phyloP scores from a whole-genome alignment of 2,888 invertebrate species.

The Hirtodrosophila duncani region DNA sequence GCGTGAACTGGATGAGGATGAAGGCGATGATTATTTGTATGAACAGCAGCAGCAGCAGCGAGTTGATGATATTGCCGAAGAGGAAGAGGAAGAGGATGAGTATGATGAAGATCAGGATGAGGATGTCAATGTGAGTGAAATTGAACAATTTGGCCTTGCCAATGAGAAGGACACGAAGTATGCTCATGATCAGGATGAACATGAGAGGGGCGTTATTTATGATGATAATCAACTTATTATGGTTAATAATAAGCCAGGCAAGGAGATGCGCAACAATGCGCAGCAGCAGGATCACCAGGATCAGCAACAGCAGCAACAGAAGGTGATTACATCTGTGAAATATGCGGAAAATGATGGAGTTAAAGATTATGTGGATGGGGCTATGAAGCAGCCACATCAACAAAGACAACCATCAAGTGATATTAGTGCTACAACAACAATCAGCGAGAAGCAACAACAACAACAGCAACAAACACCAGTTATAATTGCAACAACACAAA shows the following conservation, averaged over 20 bases:
- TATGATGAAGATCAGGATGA: constrained; percentile 21
- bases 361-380: constrained; percentile 58
- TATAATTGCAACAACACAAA: too few species aligned
- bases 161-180: constrained; percentile 25
- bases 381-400: constrained; percentile 41
- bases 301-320: constrained; percentile 13
- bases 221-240: constrained; percentile 45
- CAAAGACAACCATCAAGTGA: constrained; percentile 63
- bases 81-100: constrained; percentile 46
- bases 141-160: constrained; percentile 17
- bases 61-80: constrained; percentile 52
- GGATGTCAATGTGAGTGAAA: constrained; percentile 9
- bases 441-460: constrained; percentile 55
- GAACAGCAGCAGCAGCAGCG: constrained; percentile 62
- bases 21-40: constrained; percentile 60
- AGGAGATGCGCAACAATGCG: constrained; percentile 63
- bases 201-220: constrained; percentile 6
- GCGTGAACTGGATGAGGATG: constrained; percentile 63
- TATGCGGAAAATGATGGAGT: constrained; percentile 14
- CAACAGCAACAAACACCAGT: constrained; percentile 45
- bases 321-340: too few species aligned
- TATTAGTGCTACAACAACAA: constrained; percentile 69
- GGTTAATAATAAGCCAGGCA: constrained; percentile 55
- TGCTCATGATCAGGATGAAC: constrained; percentile 10
- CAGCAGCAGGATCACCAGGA: constrained; percentile 34